Percentiles rank a stretch among this genome's conserved stretches.
Conservation (phyloP, 2,888 invertebrate species). For the Metellina segmentata region DNA sequence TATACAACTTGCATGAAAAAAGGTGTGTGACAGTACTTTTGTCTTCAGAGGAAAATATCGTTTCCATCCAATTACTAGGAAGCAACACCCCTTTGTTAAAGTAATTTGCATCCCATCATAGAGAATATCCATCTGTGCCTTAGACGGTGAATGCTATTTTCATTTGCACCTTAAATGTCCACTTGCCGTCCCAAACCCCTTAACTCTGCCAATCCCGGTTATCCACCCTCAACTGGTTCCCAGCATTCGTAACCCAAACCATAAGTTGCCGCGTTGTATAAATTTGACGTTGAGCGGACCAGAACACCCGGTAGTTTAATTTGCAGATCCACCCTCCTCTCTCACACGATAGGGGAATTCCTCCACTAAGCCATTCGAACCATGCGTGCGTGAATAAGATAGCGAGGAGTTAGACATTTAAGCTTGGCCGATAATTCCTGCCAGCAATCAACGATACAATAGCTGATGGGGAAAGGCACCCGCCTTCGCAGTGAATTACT, state of each 20-base stretch:
- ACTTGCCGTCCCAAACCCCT: too few relatives aligned
- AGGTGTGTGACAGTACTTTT: too few relatives aligned
- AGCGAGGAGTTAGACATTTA: constrained; percentile 68
- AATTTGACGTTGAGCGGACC: constrained; percentile 19
- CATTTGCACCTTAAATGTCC: too few relatives aligned
- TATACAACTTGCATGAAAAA: too few relatives aligned
- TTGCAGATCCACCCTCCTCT: constrained; percentile 49
- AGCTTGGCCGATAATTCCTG: constrained; percentile 69
- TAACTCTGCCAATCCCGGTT: too few relatives aligned
- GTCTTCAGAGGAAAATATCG: not conserved
- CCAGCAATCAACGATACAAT: constrained; percentile 70
- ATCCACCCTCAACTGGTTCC: not conserved
- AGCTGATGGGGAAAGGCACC: constrained; percentile 18
- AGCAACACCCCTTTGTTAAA: not conserved
- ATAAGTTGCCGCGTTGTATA: not conserved
- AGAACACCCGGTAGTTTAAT: constrained; percentile 52
- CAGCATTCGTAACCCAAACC: constrained; percentile 19
- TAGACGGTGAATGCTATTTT: not conserved
- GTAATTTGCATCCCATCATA: not conserved
- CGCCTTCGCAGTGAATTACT: constrained; percentile 68
- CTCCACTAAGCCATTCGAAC: constrained; percentile 53
- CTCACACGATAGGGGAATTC: constrained; percentile 48
- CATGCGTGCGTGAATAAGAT: constrained; percentile 75
- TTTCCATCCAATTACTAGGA: not conserved
- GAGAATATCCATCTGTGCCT: not conserved